Conservation (phyloP, 2,888 invertebrate genomes). For the Lapara coniferarum region DNA sequence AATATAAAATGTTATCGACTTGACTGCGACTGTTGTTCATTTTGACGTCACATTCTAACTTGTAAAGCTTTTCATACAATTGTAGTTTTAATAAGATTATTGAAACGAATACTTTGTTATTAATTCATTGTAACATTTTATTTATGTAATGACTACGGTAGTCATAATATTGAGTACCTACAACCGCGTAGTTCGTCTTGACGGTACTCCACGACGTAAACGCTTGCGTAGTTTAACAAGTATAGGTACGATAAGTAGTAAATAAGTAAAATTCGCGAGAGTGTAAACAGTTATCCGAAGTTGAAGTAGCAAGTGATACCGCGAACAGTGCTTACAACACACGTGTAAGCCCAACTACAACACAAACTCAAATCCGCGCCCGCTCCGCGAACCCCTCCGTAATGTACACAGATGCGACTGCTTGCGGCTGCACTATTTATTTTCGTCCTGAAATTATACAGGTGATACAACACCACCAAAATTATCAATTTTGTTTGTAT, state of each 20-base stretch:
- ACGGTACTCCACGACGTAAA: neutral
- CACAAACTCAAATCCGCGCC: conserved; percentile 60
- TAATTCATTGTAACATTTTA: too few relatives aligned
- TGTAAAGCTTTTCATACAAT: too few relatives aligned
- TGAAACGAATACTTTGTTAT: too few relatives aligned
- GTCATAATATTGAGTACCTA: too few relatives aligned
- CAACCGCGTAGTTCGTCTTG: too few relatives aligned
- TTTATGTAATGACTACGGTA: too few relatives aligned
- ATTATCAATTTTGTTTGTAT: too few relatives aligned
- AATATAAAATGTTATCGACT: too few relatives aligned
- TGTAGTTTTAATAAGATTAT: too few relatives aligned
- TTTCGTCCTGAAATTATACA: neutral
- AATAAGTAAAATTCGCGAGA: conserved; percentile 5
- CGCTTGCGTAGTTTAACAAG: neutral
- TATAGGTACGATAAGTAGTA: neutral
- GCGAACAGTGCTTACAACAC: conserved; percentile 52
- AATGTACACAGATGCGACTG: conserved; percentile 40
- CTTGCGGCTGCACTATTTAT: neutral
- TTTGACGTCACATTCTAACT: too few relatives aligned
- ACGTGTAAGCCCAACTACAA: conserved; percentile 59
- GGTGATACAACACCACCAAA: neutral
- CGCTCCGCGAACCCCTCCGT: conserved; percentile 46
- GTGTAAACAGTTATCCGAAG: conserved; percentile 23
- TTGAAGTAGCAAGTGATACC: conserved; percentile 52
- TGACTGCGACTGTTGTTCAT: too few relatives aligned